Percentiles rank a stretch among this genome's conserved stretches.
Conservation (phyloP, 1,140 invertebrate species). For the Sesamia nonagrioides region DNA sequence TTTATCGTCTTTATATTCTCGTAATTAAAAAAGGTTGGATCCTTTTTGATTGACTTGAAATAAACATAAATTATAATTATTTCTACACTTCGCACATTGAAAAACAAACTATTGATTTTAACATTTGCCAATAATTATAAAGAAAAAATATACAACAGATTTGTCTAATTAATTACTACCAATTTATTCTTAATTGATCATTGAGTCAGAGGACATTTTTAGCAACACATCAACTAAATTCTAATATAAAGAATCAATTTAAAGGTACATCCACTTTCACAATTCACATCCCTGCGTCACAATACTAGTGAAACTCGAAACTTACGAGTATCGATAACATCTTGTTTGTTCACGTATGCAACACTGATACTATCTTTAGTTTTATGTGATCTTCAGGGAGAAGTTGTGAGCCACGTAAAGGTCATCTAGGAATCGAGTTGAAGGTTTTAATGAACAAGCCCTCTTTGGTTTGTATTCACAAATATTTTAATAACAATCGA, state of each 20-base stretch:
- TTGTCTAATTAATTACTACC: not conserved
- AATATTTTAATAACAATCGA: too few species aligned
- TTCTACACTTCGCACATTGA: not conserved
- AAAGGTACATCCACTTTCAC: constrained; percentile 62
- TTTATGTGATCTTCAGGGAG: not conserved
- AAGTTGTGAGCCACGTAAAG: not conserved
- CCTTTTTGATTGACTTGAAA: not conserved
- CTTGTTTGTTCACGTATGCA: constrained; percentile 28
- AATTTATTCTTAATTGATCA: not conserved
- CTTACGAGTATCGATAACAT: constrained; percentile 30
- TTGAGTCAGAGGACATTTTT: not conserved
- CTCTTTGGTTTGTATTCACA: too few species aligned
- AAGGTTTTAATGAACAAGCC: not conserved
- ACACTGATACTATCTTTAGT: constrained; percentile 8
- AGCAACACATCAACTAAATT: constrained; percentile 6
- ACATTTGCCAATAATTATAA: not conserved
- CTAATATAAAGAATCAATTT: constrained; percentile 19
- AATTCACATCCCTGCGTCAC: constrained; percentile 61
- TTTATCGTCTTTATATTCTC: not conserved
- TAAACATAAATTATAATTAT: constrained; percentile 3
- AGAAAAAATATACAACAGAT: not conserved
- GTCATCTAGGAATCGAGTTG: not conserved
- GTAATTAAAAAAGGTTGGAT: constrained; percentile 7
- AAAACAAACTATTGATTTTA: not conserved
- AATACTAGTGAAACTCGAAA: constrained; percentile 64